Percentiles rank a stretch among this genome's conserved stretches.
Evolutionary conservation across 2,113 vertebrate species (phyloP).

Genomic region (Nanger granti): DNA sequence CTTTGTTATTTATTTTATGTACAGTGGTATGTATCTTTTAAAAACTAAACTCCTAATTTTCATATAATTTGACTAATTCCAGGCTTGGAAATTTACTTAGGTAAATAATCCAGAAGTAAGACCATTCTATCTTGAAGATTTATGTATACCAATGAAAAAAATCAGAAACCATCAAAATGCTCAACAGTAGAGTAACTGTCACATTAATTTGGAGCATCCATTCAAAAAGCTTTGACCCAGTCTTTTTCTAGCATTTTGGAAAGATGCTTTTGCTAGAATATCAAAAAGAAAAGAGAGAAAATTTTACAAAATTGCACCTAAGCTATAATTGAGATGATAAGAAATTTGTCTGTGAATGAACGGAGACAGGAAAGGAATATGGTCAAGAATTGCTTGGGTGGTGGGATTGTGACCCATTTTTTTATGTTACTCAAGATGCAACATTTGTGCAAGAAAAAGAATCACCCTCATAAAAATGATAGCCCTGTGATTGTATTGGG

Average conservation of each 20-base stretch:
- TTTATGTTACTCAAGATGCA: neutral
- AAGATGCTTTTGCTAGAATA: neutral
- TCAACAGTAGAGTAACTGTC: neutral
- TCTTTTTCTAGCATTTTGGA: neutral
- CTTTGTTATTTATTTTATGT: neutral
- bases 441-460: conserved; percentile 25
- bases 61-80: neutral
- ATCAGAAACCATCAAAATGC: neutral
- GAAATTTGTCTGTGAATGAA: neutral
- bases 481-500: neutral
- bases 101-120: neutral
- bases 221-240: neutral
- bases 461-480: conserved; percentile 34
- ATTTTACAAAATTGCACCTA: neutral
- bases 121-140: neutral
- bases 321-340: neutral
- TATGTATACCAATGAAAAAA: neutral
- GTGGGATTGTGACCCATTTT: neutral
- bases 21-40: neutral
- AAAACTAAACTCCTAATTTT: neutral
- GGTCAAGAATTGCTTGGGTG: neutral
- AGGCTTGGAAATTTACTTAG: neutral
- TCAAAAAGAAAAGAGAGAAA: neutral
- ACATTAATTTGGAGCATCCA: neutral
- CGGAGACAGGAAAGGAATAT: neutral